Conservation (phyloP, 1,140 invertebrate genomes). For the Aphidius ervi region DNA sequence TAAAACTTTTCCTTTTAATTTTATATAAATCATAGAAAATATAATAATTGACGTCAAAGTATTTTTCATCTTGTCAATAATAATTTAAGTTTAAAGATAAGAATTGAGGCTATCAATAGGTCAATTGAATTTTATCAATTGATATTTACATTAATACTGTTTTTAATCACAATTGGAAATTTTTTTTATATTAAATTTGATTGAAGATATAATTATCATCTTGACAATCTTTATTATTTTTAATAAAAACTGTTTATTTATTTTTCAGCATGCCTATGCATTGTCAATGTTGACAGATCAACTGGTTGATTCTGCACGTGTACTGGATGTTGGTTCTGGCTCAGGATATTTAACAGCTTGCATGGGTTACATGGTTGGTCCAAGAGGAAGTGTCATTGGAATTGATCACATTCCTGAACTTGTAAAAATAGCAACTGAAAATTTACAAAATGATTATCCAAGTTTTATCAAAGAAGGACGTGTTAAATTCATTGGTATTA, state of each 20-base stretch:
- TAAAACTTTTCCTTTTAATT: too few species aligned
- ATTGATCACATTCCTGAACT: constrained; percentile 70
- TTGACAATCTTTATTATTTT: not conserved
- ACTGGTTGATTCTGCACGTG: constrained; percentile 46
- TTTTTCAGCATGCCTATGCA: constrained; percentile 55
- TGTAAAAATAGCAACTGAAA: constrained; percentile 47
- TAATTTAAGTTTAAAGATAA: too few species aligned
- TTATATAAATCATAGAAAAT: too few species aligned
- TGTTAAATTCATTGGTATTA: constrained; percentile 43
- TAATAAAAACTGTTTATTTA: constrained; percentile 24
- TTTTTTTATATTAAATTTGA: too few species aligned
- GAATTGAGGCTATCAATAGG: too few species aligned
- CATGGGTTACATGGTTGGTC: constrained; percentile 67
- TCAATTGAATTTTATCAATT: too few species aligned
- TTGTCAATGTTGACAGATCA: constrained; percentile 45
- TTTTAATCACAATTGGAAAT: too few species aligned
- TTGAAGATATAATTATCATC: too few species aligned
- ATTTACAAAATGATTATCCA: constrained; percentile 41
- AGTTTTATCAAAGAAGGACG: constrained; percentile 43
- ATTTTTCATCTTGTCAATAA: too few species aligned
- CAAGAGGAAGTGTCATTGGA: constrained; percentile 60
- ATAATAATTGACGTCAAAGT: too few species aligned
- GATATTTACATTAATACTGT: too few species aligned
- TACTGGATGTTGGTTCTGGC: constrained; percentile 70
- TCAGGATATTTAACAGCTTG: constrained; percentile 70